Base-by-base conservation (phyloP, 2,797 vertebrate species). In the Perdix hodgsoniae region DNA sequence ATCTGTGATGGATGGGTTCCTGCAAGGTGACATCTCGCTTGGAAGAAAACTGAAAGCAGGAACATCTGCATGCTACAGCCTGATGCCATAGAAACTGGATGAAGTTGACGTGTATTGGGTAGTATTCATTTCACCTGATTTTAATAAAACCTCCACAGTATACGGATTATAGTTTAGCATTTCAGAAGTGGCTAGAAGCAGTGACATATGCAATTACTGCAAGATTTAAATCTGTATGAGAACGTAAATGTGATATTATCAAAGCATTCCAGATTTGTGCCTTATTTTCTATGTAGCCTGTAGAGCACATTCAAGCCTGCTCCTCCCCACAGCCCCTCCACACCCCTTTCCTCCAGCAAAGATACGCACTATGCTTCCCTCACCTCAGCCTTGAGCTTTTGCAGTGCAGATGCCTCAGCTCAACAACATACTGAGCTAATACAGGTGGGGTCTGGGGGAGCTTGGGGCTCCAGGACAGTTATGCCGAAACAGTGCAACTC, bases 361-460 rank as follows among this genome's bases (percentile, higher is more conserved):
- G 35, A 86, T 21, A 14, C 0, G 4, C 0, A 1, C 13, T 29
- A 5, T 4, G 2, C 31, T 66, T 76, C 27, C n/a, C 45, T 75
- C 49, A 75, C 26, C 23, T 27, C 29, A 69, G 1, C 29, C 40
- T 72, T 21, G 33, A 44, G n/a, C 45, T 35, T 37, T 3, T 27
- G 39, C 57, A 57, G 37, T 14, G 71, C 54, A 31, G 7, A 3
- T n/a, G 79, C 15, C 44, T 76, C 50, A 57, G 45, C 79, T 66
- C 39, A 65, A 33, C n/a, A 67, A 9, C 21, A 5, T n/a, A 35
- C 33, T 3, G 2, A 88, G 14, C 33, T 61, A 40, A 77, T 0
- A 1, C 4, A 29, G 1, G 4, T 4, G 42, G 42, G 14, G 11
- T 33, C 72, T 78, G 21, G 72, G 26, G 74, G n/a, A 90, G 23